These are phyloP conservation scores for Harpagoxenus sublaevis DNA, from an alignment of 2,888 invertebrate species.

Conservation along the genomic window DNA sequence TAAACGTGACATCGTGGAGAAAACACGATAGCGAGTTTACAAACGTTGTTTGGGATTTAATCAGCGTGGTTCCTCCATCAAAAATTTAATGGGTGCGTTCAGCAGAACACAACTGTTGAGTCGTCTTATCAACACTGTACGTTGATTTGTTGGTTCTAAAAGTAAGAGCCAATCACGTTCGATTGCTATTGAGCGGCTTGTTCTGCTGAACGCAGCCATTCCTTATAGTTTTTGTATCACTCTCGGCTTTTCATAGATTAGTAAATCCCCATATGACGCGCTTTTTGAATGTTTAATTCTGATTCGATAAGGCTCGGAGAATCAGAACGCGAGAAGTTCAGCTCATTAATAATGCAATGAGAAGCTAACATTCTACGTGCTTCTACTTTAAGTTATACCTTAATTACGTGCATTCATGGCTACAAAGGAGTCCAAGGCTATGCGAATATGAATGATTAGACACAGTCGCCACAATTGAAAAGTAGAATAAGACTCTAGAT, in stretches of 20 bases:
- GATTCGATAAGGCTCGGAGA: slow-evolving; percentile 4
- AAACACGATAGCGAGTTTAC: slow-evolving; percentile 5
- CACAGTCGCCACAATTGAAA: slow-evolving; percentile 11
- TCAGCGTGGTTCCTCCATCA: not conserved
- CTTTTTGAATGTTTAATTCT: slow-evolving; percentile 11
- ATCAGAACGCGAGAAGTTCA: slow-evolving; percentile 24
- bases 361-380: not conserved
- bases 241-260: not conserved
- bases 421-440: slow-evolving; percentile 44
- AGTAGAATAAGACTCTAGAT: slow-evolving; percentile 50
- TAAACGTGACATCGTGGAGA: slow-evolving; percentile 12
- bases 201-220: too few relatives aligned
- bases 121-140: too few relatives aligned
- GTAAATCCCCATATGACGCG: not conserved
- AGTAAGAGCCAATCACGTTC: too few relatives aligned
- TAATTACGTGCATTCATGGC: slow-evolving; percentile 14
- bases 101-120: too few relatives aligned
- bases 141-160: too few relatives aligned
- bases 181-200: too few relatives aligned
- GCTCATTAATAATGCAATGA: not conserved
- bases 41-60: slow-evolving; percentile 29
- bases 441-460: not conserved
- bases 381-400: not conserved
- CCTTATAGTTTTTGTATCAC: not conserved
- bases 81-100: not conserved